Evolutionary conservation across 1,140 invertebrate genomes (phyloP), one percentile per base, ranked within the genome.

Genomic region (Arctopsyche grandis): DNA sequence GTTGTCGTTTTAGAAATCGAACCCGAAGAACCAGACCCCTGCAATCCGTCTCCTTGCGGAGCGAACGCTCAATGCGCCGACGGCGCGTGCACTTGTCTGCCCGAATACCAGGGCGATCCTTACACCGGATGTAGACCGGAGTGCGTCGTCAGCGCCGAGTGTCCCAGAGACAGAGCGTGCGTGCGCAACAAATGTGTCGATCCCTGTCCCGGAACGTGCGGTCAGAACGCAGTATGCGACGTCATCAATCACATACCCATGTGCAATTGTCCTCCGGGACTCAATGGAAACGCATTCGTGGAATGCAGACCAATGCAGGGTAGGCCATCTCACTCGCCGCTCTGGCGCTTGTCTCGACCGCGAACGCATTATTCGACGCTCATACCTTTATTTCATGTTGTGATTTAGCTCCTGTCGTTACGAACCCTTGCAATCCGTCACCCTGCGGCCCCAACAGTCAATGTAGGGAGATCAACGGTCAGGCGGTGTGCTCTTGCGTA

Each of bases 121-220:
- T 93, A 93, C 80, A 84, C 86, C 74, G 91, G 90, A 19, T 96
- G 95, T 85, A 87, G 94, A 80, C 95, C 95, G 14, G 94, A 96
- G 86, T 97, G 95, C 85, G 92, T 94, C 0, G 91, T 94, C 83
- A 96, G 95, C 84, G 92, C 93, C 0, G 95, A 97, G 78, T 97
- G 95, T 85, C 88, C 93, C 1, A 89, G 91, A 58, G 89, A 91
- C 60, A 94, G 91, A 85, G 91, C 94, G 1, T 96, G 95, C 83
- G 90, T 91, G 73, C 91, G 92, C 82, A 92, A 92, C 80, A 93
- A 92, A 84, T 95, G 94, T 83, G 87, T 91, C 0, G 91, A 95
- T 89, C 93, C 93, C 19, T 95, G 94, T 83, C 88, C 91, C n/a
- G 93, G 92, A 60, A 93, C 93, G 0, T 96, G 95, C 84, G 94